Evolutionary conservation across 2,113 vertebrate genomes (phyloP), one percentile per base, ranked within the genome.

Genomic region (Delphinapterus leucas): DNA sequence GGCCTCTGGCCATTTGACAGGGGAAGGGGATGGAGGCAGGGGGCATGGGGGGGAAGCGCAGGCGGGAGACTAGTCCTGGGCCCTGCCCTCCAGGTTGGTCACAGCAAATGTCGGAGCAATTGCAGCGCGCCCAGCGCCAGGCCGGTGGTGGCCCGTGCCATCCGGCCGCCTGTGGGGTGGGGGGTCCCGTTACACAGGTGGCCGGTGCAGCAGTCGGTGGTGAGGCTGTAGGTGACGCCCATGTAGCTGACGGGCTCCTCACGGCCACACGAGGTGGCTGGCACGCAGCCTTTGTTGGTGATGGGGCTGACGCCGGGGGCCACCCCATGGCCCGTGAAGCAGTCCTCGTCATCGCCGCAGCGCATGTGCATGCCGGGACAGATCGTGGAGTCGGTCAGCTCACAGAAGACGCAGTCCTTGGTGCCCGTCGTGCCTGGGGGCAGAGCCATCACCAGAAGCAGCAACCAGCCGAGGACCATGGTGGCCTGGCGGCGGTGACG

Each of bases 141-240:
- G 95, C 88, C 3, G 2, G 47, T 1, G 5, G 44, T 1, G 2
- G 63, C 87, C 3, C 58, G 44, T 3, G 1, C 47, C 17, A 0
- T 13, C 38, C 2, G 0, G 80, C 33, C 0, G 8, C 17, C 49
- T 0, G 8, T 0, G 0, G 23, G 41, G 25, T 7, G 0, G 0
- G 55, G 3, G 11, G 74, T 93, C 3, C 15, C 0, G 0, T 98
- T 98, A 47, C 98, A 98, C 28, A 98, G 20, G 18, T 49, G 31
- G 17, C 97, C 97, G 0, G 21, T 31, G 53, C 98, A 98, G 86
- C 98, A 98, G 17, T 6, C 65, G 82, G 97, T 97, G 88, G 71
- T 89, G 44, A 98, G 97, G 90, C 65, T 98, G 97, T 98, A 98
- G 47, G 98, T 98, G 70, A 98, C 88, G 0, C 98, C 98, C 97